A percentile compares a stretch with the other conserved stretches of the same genome.
These are phyloP conservation scores for Brachyistius frenatus DNA, from an alignment of 2,113 vertebrate genomes.

Conservation along the genomic window DNA sequence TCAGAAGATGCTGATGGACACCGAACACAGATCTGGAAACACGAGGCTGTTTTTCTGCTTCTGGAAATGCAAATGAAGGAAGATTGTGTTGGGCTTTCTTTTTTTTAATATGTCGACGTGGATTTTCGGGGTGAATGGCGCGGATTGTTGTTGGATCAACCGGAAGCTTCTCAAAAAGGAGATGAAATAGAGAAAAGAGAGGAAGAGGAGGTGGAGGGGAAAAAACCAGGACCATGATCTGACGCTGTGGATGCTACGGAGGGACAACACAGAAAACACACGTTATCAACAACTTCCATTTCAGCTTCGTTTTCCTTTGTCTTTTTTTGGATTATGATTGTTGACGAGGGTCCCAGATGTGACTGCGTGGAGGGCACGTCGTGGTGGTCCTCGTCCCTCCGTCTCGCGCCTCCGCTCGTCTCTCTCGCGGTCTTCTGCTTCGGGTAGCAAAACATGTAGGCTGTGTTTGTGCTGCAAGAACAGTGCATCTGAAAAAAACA, in stretches of 20 bases:
- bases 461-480: constrained; percentile 18
- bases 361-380: constrained; percentile 75
- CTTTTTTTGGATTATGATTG: constrained; percentile 77
- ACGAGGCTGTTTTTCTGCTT: constrained; percentile 52
- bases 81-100: constrained; percentile 52
- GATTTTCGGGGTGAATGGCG: too few species aligned
- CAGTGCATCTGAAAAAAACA: too few species aligned
- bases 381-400: constrained; percentile 67
- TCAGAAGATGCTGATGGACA: constrained; percentile 59
- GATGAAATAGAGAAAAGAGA: constrained; percentile 51
- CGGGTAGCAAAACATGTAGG: constrained; percentile 78
- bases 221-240: constrained; percentile 56
- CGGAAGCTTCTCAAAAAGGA: constrained; percentile 54
- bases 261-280: constrained; percentile 62
- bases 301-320: background rate
- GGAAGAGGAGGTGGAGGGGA: background rate
- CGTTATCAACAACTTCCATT: constrained; percentile 48
- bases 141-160: constrained; percentile 31
- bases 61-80: constrained; percentile 67
- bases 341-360: constrained; percentile 69
- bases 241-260: constrained; percentile 68
- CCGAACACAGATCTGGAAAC: constrained; percentile 62
- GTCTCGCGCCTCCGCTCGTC: constrained; percentile 64
- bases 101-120: too few species aligned
- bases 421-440: constrained; percentile 75